phyloP scores from a whole-genome alignment of 2,113 vertebrate genomes.

The Hypanus sabinus region DNA sequence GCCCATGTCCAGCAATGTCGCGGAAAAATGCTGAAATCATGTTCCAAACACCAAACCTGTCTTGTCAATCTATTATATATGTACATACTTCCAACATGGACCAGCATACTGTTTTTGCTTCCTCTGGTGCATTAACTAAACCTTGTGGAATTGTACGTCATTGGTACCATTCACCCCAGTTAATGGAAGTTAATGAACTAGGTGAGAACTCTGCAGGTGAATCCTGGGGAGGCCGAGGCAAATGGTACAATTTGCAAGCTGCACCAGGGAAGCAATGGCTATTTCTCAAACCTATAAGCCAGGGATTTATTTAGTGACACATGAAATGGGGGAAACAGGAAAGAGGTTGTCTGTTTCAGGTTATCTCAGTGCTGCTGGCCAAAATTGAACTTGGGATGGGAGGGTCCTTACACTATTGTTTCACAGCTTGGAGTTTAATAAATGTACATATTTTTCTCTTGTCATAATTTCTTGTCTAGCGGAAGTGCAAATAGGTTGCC shows the following conservation, averaged over 20 bases:
- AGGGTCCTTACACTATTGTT: neutral
- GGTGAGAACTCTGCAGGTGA: neutral
- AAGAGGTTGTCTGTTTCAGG: neutral
- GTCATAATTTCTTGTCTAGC: neutral
- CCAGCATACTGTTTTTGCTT: neutral
- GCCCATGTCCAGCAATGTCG: neutral
- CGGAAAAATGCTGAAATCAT: neutral
- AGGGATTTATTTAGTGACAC: neutral
- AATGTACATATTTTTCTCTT: neutral
- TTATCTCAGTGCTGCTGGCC: neutral
- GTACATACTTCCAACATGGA: neutral
- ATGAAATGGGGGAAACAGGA: neutral
- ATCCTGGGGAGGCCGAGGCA: neutral
- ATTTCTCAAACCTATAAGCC: neutral
- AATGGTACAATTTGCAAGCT: neutral
- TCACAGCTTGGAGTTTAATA: no score
- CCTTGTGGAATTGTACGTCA: neutral
- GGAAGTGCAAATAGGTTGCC: neutral
- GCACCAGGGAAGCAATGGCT: neutral
- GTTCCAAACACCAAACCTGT: neutral
- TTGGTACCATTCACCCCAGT: neutral
- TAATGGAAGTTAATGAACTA: neutral
- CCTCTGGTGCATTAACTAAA: neutral
- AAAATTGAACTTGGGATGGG: neutral
- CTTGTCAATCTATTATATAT: neutral